Conservation (phyloP, 2,113 vertebrate species). For the Ictalurus furcatus region DNA sequence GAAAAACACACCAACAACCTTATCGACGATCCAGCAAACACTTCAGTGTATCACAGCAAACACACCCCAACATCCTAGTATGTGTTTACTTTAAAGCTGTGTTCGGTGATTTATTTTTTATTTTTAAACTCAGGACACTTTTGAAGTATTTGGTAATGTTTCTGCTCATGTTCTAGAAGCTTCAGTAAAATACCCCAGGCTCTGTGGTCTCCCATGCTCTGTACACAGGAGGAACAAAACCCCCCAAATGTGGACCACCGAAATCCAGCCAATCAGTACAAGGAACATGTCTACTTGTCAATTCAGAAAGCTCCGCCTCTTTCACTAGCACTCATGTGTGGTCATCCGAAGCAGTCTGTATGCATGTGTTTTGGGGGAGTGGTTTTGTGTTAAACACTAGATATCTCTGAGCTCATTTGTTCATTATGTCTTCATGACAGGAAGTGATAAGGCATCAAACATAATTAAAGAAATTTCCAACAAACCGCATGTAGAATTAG, state of each 20-base stretch:
- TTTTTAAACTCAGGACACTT: background rate
- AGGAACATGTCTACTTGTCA: background rate
- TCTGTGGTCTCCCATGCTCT: background rate
- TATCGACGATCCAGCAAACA: background rate
- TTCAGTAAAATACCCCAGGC: background rate
- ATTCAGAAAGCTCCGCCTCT: constrained; percentile 1
- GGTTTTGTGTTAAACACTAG: background rate
- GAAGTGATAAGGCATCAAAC: background rate
- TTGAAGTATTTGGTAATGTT: background rate
- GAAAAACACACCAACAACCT: constrained; percentile 24
- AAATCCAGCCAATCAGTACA: background rate
- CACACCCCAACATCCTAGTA: background rate
- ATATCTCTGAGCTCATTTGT: background rate
- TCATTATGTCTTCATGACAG: background rate
- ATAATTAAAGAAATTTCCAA: background rate
- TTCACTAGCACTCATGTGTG: background rate
- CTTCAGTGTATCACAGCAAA: background rate
- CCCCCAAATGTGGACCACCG: background rate
- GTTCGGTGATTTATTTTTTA: background rate
- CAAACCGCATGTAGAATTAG: too few species aligned
- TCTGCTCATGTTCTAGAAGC: background rate
- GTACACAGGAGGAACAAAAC: background rate
- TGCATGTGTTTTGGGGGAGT: background rate
- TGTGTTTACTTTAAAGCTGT: background rate
- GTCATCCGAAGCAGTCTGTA: background rate